Conservation (phyloP, 64 coral and sea anemone species). For the Exaiptasia diaphana region DNA sequence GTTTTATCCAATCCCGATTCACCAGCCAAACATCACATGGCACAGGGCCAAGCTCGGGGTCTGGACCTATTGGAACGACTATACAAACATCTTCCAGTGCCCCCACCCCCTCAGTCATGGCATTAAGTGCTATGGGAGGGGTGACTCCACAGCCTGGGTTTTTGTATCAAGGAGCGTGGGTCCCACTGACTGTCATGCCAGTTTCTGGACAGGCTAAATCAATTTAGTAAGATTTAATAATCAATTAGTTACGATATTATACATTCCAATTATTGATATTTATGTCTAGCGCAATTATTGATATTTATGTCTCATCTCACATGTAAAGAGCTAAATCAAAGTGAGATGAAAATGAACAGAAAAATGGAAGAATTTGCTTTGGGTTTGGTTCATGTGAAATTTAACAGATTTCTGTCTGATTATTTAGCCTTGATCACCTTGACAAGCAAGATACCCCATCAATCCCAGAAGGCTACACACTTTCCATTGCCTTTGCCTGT, state of each 20-base stretch:
- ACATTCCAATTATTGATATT: too few species aligned
- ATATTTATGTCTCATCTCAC: too few species aligned
- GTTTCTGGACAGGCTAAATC: constrained; percentile 88
- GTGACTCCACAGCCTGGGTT: constrained; percentile 87
- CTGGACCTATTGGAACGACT: constrained; percentile 39
- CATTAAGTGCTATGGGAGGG: constrained; percentile 81
- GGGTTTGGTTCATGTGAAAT: too few species aligned
- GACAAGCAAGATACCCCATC: constrained; percentile 73
- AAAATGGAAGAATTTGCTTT: too few species aligned
- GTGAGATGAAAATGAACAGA: too few species aligned
- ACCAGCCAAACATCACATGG: constrained; percentile 48
- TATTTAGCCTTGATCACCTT: constrained; percentile 88
- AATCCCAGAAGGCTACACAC: constrained; percentile 83
- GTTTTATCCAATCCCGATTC: constrained; percentile 83
- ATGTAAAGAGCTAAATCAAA: too few species aligned
- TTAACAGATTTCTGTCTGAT: too few species aligned
- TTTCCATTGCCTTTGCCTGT: constrained; percentile 89
- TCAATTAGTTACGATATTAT: too few species aligned
- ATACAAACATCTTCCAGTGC: constrained; percentile 77
- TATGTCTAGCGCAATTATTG: too few species aligned
- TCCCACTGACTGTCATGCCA: constrained; percentile 84
- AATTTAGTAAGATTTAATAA: constrained; percentile 98
- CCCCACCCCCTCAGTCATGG: constrained; percentile 77
- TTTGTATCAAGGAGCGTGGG: constrained; percentile 81
- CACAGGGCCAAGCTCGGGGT: constrained; percentile 14